Percentiles rank a stretch among this genome's conserved stretches.
These are phyloP conservation scores for Coleophora flavipennella DNA, from an alignment of 2,888 invertebrate species.

Conservation along the genomic window DNA sequence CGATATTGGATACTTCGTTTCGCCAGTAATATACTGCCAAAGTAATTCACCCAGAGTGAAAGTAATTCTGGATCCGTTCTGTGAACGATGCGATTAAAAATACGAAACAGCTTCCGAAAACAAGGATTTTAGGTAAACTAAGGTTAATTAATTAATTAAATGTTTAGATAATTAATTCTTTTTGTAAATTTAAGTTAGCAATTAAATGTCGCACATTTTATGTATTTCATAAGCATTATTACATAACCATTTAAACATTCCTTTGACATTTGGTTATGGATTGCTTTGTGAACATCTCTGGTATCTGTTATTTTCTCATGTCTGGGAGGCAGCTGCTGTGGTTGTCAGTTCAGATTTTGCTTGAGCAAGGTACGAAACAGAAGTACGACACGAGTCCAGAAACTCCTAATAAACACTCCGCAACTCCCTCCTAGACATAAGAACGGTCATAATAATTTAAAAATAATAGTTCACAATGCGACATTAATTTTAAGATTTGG, in stretches of 20 bases:
- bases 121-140: conserved; percentile 61
- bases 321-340: background rate
- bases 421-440: too few relatives aligned
- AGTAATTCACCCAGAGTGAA: conserved; percentile 64
- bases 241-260: conserved; percentile 72
- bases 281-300: conserved; percentile 38
- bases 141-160: conserved; percentile 53
- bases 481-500: conserved; percentile 61
- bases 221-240: conserved; percentile 69
- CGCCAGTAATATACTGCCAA: conserved; percentile 68
- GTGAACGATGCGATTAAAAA: conserved; percentile 62
- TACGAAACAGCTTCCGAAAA: conserved; percentile 60
- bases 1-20: conserved; percentile 41
- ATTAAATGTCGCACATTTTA: conserved; percentile 65
- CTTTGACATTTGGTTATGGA: conserved; percentile 64
- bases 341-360: too few relatives aligned
- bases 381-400: too few relatives aligned
- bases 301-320: background rate
- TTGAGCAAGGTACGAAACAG: too few relatives aligned
- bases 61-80: conserved; percentile 66
- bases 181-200: conserved; percentile 69
- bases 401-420: too few relatives aligned
- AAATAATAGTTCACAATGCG: conserved; percentile 37
- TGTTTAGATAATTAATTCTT: conserved; percentile 66
- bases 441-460: too few relatives aligned